These are phyloP conservation scores for Pediacus dermestoides DNA, from an alignment of 2,888 invertebrate species.

Conservation along the genomic window DNA sequence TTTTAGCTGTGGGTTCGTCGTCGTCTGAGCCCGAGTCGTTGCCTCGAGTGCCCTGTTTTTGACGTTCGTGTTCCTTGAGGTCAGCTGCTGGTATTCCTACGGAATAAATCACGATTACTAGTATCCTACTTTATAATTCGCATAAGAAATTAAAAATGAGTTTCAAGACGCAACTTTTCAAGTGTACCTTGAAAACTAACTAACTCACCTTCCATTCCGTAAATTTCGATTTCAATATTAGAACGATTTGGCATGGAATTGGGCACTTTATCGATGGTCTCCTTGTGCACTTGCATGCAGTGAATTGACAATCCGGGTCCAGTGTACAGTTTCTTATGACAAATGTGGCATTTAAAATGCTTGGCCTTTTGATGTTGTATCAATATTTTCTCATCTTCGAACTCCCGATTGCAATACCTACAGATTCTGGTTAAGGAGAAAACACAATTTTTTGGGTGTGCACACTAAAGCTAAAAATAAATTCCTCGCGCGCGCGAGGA, in stretches of 20 bases:
- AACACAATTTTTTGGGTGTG: too few relatives aligned
- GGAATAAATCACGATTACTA: slow-evolving; percentile 26
- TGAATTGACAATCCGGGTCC: slow-evolving; percentile 98
- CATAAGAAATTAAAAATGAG: background rate
- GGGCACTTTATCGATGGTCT: slow-evolving; percentile 99
- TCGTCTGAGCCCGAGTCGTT: slow-evolving; percentile 66
- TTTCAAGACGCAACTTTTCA: background rate
- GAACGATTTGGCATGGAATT: slow-evolving; percentile 96
- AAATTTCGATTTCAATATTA: slow-evolving; percentile 99
- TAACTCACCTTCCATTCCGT: slow-evolving; percentile 93
- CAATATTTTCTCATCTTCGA: slow-evolving; percentile 99
- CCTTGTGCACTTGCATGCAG: slow-evolving; percentile 99
- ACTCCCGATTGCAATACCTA: slow-evolving; percentile 99
- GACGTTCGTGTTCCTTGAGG: slow-evolving; percentile 88
- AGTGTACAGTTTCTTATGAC: slow-evolving; percentile 98
- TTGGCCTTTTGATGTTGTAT: slow-evolving; percentile 99
- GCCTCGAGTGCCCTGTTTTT: slow-evolving; percentile 60
- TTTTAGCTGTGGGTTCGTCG: slow-evolving; percentile 77
- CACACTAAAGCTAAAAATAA: slow-evolving; percentile 44
- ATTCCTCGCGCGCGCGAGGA: slow-evolving; percentile 36
- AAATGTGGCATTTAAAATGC: slow-evolving; percentile 99
- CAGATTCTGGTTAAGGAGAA: slow-evolving; percentile 55
- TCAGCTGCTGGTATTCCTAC: slow-evolving; percentile 85
- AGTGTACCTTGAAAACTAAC: too few relatives aligned
- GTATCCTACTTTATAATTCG: too few relatives aligned